Conservation (phyloP, 2,113 vertebrate species). For the Tragulus kanchil region DNA sequence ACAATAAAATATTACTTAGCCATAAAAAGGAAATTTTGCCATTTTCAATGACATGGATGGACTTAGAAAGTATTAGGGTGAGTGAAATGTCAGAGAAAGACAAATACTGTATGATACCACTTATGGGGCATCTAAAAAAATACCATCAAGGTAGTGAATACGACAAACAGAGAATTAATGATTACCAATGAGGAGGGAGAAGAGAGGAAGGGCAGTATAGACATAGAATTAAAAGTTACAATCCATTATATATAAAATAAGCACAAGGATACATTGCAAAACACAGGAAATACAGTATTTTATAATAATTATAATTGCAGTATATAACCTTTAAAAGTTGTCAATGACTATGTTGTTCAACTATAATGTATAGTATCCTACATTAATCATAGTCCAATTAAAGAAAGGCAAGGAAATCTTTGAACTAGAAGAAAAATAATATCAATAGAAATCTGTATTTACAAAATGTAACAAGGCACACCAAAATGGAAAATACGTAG, state of each 20-base stretch:
- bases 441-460: background rate
- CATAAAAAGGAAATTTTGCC: background rate
- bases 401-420: background rate
- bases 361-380: background rate
- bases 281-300: background rate
- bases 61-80: background rate
- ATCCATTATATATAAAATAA: background rate
- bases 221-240: background rate
- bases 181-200: background rate
- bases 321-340: background rate
- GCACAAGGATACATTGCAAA: background rate
- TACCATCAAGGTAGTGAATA: background rate
- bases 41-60: background rate
- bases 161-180: background rate
- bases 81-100: background rate
- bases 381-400: background rate
- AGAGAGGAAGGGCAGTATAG: background rate
- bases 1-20: background rate
- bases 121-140: background rate
- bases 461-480: background rate
- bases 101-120: background rate
- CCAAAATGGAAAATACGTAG: background rate
- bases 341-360: background rate
- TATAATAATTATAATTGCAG: background rate
- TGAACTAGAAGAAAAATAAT: background rate